Conservation (phyloP, 2,797 vertebrate genomes). For the Liparis tanakae region DNA sequence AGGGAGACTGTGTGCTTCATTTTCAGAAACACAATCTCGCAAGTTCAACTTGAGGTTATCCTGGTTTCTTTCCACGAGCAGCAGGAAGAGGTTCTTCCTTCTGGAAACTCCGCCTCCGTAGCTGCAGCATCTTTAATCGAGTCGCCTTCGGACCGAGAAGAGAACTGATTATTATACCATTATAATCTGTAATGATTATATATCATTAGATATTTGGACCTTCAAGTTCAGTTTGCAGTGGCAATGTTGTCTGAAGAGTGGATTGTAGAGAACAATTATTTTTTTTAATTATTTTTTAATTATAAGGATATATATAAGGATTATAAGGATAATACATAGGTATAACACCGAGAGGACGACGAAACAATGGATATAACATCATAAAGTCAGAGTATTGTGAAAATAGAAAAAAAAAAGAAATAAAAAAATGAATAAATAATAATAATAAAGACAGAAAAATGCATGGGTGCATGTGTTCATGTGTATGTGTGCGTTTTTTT, state of each 20-base stretch:
- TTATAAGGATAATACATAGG: too few species aligned
- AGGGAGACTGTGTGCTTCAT: not conserved
- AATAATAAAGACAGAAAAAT: too few species aligned
- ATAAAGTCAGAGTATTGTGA: too few species aligned
- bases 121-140: slow-evolving; percentile 10
- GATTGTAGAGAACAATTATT: not conserved
- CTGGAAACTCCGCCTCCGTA: not conserved
- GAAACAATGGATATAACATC: too few species aligned
- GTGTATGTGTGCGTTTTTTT: too few species aligned
- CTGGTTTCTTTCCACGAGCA: not conserved
- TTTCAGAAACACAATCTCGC: not conserved
- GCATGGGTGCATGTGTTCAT: too few species aligned
- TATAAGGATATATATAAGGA: too few species aligned
- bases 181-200: too few species aligned
- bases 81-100: slow-evolving; percentile 20
- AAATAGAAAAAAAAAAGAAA: too few species aligned
- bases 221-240: not conserved
- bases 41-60: slow-evolving; percentile 14
- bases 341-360: too few species aligned
- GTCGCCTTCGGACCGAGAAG: not conserved
- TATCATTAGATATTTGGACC: not conserved
- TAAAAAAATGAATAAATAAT: too few species aligned
- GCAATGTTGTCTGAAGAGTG: not conserved
- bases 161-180: not conserved
- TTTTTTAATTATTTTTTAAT: too few species aligned